Evolutionary conservation across 2,797 vertebrate genomes (phyloP).

Genomic region (Enteromius treurensis): DNA sequence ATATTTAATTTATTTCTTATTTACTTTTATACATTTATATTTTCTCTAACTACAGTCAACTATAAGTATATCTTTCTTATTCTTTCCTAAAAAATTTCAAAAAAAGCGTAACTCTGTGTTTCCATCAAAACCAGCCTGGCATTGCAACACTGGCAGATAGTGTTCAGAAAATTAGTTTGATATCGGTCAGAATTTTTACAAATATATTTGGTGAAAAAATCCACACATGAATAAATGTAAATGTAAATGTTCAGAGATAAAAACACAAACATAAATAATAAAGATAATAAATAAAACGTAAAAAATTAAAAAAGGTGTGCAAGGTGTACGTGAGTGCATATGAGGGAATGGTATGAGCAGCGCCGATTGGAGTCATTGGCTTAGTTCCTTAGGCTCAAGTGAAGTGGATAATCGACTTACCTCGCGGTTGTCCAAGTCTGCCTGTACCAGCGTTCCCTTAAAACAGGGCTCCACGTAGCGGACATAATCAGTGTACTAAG

Average conservation of each 20-base stretch:
- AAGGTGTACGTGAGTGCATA: conserved; percentile 3
- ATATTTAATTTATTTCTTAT: too few relatives aligned
- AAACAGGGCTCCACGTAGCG: conserved; percentile 97
- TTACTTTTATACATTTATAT: not conserved
- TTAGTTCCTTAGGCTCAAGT: conserved; percentile 49
- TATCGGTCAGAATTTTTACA: not conserved
- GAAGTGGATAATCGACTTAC: conserved; percentile 75
- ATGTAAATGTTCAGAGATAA: not conserved
- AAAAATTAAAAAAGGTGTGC: not conserved
- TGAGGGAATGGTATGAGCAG: conserved; percentile 8
- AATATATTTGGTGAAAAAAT: not conserved
- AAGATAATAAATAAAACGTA: not conserved
- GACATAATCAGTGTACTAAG: conserved; percentile 93
- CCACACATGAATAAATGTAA: not conserved
- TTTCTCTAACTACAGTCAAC: not conserved
- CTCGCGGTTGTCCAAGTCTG: conserved; percentile 95
- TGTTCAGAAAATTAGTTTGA: not conserved
- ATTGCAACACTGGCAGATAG: not conserved
- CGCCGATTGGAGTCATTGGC: conserved; percentile 36
- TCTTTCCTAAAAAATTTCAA: not conserved
- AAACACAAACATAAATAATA: not conserved
- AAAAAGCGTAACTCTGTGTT: not conserved
- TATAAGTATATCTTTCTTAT: not conserved
- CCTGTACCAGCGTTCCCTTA: conserved; percentile 92
- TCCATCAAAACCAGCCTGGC: not conserved